These are phyloP conservation scores for Eugnorisma glareosa DNA, from an alignment of 2,888 invertebrate genomes.

Conservation along the genomic window DNA sequence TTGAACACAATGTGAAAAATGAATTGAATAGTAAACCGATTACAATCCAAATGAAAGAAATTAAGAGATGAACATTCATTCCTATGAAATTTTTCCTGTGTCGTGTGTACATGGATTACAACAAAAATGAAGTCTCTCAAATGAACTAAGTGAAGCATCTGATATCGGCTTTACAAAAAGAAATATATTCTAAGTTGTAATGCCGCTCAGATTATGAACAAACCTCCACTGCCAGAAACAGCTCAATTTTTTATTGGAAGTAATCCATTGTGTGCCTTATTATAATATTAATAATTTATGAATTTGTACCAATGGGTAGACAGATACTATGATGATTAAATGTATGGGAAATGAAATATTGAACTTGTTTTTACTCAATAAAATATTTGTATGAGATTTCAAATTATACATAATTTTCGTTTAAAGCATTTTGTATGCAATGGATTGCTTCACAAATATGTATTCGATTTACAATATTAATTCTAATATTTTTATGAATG, in stretches of 20 bases:
- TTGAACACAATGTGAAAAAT: background rate
- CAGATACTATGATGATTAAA: constrained; percentile 40
- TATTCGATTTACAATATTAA: constrained; percentile 61
- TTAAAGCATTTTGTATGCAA: constrained; percentile 55
- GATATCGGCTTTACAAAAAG: constrained; percentile 12
- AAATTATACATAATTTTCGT: constrained; percentile 27
- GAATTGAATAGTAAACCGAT: background rate
- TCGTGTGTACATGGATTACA: background rate
- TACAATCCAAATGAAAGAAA: background rate
- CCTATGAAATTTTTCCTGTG: background rate
- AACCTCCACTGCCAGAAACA: constrained; percentile 67
- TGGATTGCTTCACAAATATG: constrained; percentile 56
- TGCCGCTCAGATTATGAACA: constrained; percentile 54
- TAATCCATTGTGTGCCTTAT: constrained; percentile 61
- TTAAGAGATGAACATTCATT: background rate
- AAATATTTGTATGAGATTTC: constrained; percentile 31
- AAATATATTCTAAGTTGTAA: constrained; percentile 29
- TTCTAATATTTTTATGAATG: constrained; percentile 61
- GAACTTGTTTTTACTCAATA: constrained; percentile 16
- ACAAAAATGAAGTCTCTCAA: background rate
- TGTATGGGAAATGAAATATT: constrained; percentile 38
- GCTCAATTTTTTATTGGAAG: constrained; percentile 64
- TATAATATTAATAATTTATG: constrained; percentile 33
- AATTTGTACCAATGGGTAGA: constrained; percentile 24
- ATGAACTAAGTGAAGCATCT: background rate